Evolutionary conservation across 2,888 invertebrate species (phyloP), one percentile per base, ranked within the genome.

Genomic region (Drosophila trichaetosa): DNA sequence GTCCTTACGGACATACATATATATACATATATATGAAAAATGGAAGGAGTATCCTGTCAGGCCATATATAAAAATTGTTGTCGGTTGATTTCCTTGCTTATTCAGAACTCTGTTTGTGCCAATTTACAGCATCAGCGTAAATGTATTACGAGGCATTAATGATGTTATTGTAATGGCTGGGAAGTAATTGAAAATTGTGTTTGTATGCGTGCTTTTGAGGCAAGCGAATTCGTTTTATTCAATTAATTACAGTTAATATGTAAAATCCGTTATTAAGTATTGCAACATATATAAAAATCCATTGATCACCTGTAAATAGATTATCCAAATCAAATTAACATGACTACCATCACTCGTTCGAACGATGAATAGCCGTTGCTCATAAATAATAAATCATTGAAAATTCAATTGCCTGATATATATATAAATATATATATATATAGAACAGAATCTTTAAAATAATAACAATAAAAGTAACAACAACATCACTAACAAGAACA

Each of bases 111-210:
- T 68, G 73, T 62, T 56, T 65, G 60, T 62, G 82, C 68, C 82
- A 69, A 74, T 83, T 87, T 72, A 75, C 73, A 76, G 60, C 75
- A 76, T 83, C 83, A 83, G 87, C 83, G 71, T 74, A 81, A 83
- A 66, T 69, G 56, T 69, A 62, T 76, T 82, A 79, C 82, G 76
- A 73, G 79, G 76, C 76, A 87, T 87, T 89, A 84, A 84, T 89
- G 79, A 65, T 76, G 59, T 51, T 52, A 67, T 61, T 46, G 21
- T 16, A 52, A 57, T 53, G 60, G 72, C 59, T 62, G 83, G 24
- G 42, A 53, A 59, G 36, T 27, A 69, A 69, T 53, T 60, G 52
- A 46, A 69, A 60, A 33, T 38, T 46, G 36, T 49, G 54, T 33
- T 36, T 38, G 27, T 54, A n/a, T 54, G 53, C 6, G 53, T 31